These are phyloP conservation scores for Cephalopachus bancanus DNA, from an alignment of 2,797 vertebrate genomes.

Conservation along the genomic window DNA sequence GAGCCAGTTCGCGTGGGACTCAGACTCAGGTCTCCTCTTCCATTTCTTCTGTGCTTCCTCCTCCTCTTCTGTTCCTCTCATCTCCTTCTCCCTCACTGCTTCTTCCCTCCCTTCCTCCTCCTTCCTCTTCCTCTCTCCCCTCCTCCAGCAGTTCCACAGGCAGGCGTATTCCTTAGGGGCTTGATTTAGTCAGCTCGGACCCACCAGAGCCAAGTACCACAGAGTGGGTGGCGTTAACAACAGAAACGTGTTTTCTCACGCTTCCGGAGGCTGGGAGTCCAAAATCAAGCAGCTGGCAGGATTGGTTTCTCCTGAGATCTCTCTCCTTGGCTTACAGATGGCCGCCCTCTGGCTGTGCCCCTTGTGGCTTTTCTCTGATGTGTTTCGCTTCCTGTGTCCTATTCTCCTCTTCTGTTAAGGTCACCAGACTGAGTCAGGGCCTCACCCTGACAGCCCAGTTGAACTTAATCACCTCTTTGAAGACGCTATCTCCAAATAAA, in stretches of 20 bases:
- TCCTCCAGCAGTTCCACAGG: neutral
- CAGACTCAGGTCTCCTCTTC: neutral
- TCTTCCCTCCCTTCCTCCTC: neutral
- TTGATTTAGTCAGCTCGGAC: neutral
- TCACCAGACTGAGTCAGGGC: neutral
- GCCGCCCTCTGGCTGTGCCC: too few species aligned
- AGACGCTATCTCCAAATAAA: neutral
- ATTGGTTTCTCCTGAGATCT: too few species aligned
- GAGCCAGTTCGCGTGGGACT: neutral
- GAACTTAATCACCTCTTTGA: neutral
- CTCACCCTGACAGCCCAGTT: neutral
- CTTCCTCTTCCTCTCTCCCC: too few species aligned
- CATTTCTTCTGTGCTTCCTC: neutral
- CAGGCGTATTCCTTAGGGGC: neutral
- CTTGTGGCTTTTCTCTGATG: neutral
- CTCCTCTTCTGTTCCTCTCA: neutral
- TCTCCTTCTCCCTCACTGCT: neutral
- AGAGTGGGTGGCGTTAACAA: rapidly evolving
- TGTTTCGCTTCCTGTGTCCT: neutral
- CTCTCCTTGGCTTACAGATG: too few species aligned
- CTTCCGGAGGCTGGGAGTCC: neutral
- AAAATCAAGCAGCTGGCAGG: too few species aligned
- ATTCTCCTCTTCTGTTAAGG: neutral
- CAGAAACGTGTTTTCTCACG: neutral
- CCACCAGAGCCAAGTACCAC: neutral